Base-by-base conservation (phyloP, 1,140 invertebrate species). In the Plutomurus gul region DNA sequence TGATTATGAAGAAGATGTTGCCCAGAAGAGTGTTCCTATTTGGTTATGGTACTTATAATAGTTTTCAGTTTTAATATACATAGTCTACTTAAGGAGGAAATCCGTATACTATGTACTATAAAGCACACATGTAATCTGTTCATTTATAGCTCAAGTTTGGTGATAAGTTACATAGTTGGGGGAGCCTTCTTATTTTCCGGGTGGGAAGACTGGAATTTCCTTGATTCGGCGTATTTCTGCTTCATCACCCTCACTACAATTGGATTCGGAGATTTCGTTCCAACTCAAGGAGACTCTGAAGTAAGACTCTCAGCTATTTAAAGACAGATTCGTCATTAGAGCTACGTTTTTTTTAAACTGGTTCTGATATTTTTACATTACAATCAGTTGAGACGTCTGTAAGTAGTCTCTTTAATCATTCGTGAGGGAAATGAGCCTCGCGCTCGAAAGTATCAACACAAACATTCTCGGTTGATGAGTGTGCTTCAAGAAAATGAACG, bases 221-320 rank as follows among this genome's bases (percentile, higher is more conserved):
- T 97, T 73, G 95, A 98, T 85, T 94, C 95, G 0, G 94, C 95
- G 1, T 98, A 98, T 86, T 98, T 97, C 87, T 97, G 95, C 86
- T 98, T 98, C 87, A 96, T 98, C 78, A 98, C 96, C 0, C 88
- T 98, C 40, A 96, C 96, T 0, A 98, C 96, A 0, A 97, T 97
- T 75, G 96, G 95, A 7, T 98, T 98, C 84, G 96, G 96, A 0
- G 96, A 98, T 85, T 94, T 96, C 84, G 95, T 97, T 0, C 96
- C 96, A 0, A 94, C 90, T 92, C 4, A 90, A 90, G 60, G 88
- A 89, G 25, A 85, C 86, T 74, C 85, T 84, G 39, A 86, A 86
- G 49, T 84, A 88, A 81, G 86, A 85, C 20, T 87, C 88, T n/a
- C n/a, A n/a, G n/a, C n/a, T n/a, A n/a, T n/a, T n/a, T n/a, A n/a